Conservation (phyloP, 2,113 vertebrate species). For the Myiagra hebetior region DNA sequence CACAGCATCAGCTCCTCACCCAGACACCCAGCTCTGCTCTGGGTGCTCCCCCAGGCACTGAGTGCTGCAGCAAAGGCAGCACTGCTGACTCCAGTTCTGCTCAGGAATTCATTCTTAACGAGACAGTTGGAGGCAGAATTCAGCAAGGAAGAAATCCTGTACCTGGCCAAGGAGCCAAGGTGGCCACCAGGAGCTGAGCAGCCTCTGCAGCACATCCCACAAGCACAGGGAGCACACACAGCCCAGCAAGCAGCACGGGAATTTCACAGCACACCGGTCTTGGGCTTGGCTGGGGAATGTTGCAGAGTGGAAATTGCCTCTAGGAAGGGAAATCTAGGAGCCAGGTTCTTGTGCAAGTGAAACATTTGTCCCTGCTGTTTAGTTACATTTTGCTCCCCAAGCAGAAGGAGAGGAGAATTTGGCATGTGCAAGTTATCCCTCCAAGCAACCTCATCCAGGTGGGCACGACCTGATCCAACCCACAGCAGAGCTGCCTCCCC, state of each 20-base stretch:
- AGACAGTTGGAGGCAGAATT: not conserved
- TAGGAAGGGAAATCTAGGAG: not conserved
- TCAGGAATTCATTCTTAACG: rapidly evolving
- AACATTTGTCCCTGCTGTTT: not conserved
- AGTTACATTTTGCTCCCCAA: not conserved
- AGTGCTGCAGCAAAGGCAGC: not conserved
- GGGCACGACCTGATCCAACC: rapidly evolving
- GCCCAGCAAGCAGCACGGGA: rapidly evolving
- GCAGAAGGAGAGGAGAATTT: not conserved
- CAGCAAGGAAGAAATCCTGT: not conserved
- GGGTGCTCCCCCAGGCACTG: not conserved
- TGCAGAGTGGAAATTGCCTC: not conserved
- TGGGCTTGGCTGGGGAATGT: not conserved
- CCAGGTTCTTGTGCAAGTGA: not conserved
- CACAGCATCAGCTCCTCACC: rapidly evolving
- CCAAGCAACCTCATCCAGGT: not conserved
- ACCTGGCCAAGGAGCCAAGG: not conserved
- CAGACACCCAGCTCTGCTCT: not conserved
- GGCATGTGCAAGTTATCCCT: not conserved
- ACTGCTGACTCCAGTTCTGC: not conserved
- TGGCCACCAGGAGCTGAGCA: rapidly evolving
- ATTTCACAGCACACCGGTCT: not conserved
- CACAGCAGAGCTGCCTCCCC: not conserved
- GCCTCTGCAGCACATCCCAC: not conserved
- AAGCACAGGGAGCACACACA: not conserved